Percentiles rank a stretch among this genome's conserved stretches.
These are phyloP conservation scores for Caerostris extrusa DNA, from an alignment of 1,140 invertebrate genomes.

Conservation along the genomic window DNA sequence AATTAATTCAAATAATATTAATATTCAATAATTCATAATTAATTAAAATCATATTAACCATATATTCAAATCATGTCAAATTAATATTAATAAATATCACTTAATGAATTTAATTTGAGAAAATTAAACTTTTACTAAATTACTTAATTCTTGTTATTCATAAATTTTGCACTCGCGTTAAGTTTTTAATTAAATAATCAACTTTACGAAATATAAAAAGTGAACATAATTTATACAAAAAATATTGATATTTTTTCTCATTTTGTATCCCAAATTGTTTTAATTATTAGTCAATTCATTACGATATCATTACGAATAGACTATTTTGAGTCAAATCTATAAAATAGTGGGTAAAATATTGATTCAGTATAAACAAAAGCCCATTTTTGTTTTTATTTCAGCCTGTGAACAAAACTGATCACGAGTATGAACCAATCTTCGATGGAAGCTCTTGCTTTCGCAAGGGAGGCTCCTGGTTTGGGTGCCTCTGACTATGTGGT, in stretches of 20 bases:
- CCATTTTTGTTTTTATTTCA: too few relatives aligned
- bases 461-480: not conserved
- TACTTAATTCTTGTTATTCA: too few relatives aligned
- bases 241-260: not conserved
- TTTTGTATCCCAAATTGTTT: not conserved
- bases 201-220: too few relatives aligned
- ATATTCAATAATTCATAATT: too few relatives aligned
- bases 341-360: not conserved
- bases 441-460: not conserved
- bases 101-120: too few relatives aligned
- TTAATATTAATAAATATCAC: too few relatives aligned
- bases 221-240: not conserved
- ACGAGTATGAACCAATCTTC: not conserved
- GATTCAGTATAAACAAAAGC: not conserved
- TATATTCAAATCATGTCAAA: too few relatives aligned
- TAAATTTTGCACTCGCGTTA: too few relatives aligned
- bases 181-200: too few relatives aligned
- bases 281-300: not conserved
- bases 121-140: too few relatives aligned
- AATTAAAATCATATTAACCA: too few relatives aligned
- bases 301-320: not conserved
- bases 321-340: not conserved
- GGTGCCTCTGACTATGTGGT: conserved; percentile 85
- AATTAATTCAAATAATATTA: too few relatives aligned
- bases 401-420: not conserved